Percentiles rank a stretch among this genome's conserved stretches.
Conservation (phyloP, 2,797 vertebrate species). For the Phoebastria nigripes region DNA sequence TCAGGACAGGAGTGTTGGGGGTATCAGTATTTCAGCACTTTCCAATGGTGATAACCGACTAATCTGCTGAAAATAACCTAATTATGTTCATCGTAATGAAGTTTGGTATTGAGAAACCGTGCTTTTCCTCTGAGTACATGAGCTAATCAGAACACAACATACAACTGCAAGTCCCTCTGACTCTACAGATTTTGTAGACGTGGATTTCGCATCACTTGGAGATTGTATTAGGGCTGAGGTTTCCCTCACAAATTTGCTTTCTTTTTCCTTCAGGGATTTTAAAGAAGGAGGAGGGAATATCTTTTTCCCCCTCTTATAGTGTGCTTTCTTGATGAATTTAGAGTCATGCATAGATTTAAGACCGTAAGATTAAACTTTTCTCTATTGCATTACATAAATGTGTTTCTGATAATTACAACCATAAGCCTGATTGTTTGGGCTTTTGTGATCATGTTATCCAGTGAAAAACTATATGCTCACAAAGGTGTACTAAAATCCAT, state of each 20-base stretch:
- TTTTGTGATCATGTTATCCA: constrained; percentile 23
- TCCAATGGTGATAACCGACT: constrained; percentile 18
- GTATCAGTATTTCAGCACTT: constrained; percentile 48
- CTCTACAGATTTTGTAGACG: neutral
- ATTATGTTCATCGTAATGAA: constrained; percentile 7
- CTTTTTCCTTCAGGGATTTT: constrained; percentile 29
- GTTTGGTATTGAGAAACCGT: neutral
- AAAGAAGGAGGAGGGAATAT: neutral
- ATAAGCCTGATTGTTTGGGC: neutral
- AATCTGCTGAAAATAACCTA: constrained; percentile 34
- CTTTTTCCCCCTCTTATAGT: neutral
- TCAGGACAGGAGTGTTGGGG: constrained; percentile 15
- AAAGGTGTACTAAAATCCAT: neutral
- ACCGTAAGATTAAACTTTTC: constrained; percentile 18
- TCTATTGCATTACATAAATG: neutral
- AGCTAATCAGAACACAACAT: neutral
- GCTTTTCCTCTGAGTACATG: constrained; percentile 3
- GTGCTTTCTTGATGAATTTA: constrained; percentile 52
- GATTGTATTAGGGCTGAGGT: neutral
- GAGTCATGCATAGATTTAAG: constrained; percentile 6
- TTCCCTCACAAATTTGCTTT: constrained; percentile 48
- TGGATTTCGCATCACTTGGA: constrained; percentile 43
- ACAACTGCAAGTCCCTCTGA: neutral
- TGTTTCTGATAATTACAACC: constrained; percentile 41
- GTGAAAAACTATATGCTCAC: constrained; percentile 17